Evolutionary conservation across 1,140 invertebrate genomes (phyloP), one percentile per base, ranked within the genome.

Genomic region (Ceratina calcarata): DNA sequence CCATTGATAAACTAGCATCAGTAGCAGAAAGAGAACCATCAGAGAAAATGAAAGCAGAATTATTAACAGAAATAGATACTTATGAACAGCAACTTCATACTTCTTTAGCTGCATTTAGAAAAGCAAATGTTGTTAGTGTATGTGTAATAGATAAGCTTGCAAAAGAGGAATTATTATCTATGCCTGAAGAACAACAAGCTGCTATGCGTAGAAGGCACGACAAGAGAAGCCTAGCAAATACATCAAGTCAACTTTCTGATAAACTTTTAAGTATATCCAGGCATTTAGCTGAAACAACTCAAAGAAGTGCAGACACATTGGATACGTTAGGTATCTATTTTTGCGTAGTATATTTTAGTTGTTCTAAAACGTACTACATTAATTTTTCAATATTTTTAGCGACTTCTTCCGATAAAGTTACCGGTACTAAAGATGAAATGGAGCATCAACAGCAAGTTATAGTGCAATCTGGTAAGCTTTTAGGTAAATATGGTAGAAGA

Each of bases 401-500:
- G 24, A 92, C 82, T 53, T 93, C 92, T 1, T 93, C 92, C 0
- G 92, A 92, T 13, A 93, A 93, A 76, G 91, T 92, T n/a, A 90
- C 95, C 89, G 95, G 95, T 10, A 98, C 97, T 7, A 95, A 95
- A 86, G 96, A 97, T 85, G 98, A 99, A 91, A 93, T 99, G 18
- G 95, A 97, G 84, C 95, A 95, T 76, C 98, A 98, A 80, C 96
- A 97, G 12, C 96, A 96, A 84, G 96, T 96, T 13, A 98, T 99
- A 83, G 94, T 95, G 16, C 97, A 98, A 89, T 98, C 98, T 0
- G 96, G 96, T 77, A 98, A 98, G 92, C 93, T 99, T 3, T 92
- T 99, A 55, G 97, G 97, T 24, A 99, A 99, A 94, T 99, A 99
- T 93, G 97, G 97, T 3, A 93, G 98, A 82, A 93, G 98, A 45